Evolutionary conservation across 2,113 vertebrate species (phyloP), one percentile per base, ranked within the genome.

Genomic region (Zosterops lateralis): DNA sequence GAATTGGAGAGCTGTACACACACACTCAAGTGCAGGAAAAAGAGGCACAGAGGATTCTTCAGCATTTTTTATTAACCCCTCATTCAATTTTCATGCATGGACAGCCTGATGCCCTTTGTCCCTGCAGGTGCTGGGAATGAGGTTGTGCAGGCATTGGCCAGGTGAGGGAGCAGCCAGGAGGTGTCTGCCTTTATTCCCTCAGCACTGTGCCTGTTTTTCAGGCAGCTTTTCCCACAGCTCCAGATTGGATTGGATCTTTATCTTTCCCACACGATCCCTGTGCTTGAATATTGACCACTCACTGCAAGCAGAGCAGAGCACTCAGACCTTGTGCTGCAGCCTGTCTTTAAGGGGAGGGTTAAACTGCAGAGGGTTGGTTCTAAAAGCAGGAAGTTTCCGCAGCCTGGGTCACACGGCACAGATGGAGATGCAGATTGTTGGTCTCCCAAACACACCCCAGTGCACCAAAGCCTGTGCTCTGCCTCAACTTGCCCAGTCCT

Each of bases 351-450:
- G 36, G 14, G 29, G 31, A 31, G 57, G 24, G 9, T 47, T 14
- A 3, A 58, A 18, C 19, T 10, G 14, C 77, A 36, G 81, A 1
- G 10, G 11, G 26, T 38, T 42, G 31, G 29, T 21, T 87, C 13
- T 24, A 31, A 21, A 47, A 66, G 54, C 64, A 50, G 87, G 50
- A 67, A 20, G 19, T 40, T 66, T 62, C 50, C 47, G 60, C 38
- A 34, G 78, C 12, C 36, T 11, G 32, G 42, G 9, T 60, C 47
- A 36, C 1, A 0, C 0, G 0, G 4, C 31, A 20, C 20, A n/a
- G 48, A 25, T 14, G 47, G 40, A 74, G 17, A 42, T 50, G 62
- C 60, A 76, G 51, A 47, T 74, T 32, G 7, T 5, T n/a, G 73
- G 17, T 29, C 31, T 83, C 42, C 21, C 9, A 66, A 47, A 64